These are phyloP conservation scores for Gymnogyps californianus DNA, from an alignment of 2,113 vertebrate species.

Conservation along the genomic window DNA sequence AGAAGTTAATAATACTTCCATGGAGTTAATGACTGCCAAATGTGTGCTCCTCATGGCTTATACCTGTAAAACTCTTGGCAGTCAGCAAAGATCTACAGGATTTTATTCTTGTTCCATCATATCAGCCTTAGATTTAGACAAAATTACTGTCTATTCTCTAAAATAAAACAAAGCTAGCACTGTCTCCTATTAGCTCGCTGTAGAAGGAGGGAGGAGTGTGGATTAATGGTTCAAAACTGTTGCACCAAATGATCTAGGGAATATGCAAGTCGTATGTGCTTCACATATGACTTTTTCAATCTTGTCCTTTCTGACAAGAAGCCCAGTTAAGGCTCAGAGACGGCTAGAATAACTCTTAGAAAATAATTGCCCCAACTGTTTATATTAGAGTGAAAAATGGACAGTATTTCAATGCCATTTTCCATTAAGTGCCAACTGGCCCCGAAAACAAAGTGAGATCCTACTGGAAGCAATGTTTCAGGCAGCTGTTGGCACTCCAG, in stretches of 20 bases:
- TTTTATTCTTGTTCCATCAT: neutral
- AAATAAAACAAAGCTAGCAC: neutral
- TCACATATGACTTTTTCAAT: neutral
- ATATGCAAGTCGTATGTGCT: neutral
- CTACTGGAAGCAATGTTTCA: neutral
- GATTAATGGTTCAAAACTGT: neutral
- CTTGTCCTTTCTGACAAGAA: neutral
- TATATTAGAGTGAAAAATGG: neutral
- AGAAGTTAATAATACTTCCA: neutral
- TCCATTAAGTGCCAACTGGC: neutral
- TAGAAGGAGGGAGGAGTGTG: neutral
- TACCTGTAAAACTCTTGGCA: slow-evolving; percentile 13
- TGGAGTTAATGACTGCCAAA: slow-evolving; percentile 1
- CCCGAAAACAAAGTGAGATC: neutral
- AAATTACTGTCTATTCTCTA: neutral
- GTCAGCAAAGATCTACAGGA: neutral
- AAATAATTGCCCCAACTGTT: neutral
- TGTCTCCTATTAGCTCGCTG: neutral
- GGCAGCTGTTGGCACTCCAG: neutral
- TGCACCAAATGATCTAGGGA: neutral
- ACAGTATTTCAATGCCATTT: neutral
- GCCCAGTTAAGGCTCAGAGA: neutral
- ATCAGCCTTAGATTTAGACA: neutral
- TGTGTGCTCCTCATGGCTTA: neutral
- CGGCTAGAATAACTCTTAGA: neutral